These are phyloP conservation scores for Aplysina aerophoba DNA, from an alignment of 37 sponge, comb jelly and placozoan species.

Conservation along the genomic window DNA sequence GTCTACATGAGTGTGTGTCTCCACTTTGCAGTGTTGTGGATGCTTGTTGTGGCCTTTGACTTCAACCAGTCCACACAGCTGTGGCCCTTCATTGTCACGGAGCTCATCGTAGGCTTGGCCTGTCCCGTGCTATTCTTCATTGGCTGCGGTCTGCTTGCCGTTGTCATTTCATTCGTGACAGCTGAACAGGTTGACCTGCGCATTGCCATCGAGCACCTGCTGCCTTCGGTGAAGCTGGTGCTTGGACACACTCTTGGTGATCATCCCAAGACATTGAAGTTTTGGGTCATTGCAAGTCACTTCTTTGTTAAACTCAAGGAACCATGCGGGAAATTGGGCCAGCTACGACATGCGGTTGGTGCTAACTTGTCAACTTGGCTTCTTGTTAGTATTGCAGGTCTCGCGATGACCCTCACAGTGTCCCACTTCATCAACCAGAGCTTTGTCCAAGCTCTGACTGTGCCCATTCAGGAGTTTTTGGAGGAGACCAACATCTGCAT, in stretches of 20 bases:
- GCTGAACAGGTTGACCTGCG: constrained; percentile 46
- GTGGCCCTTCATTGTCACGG: constrained; percentile 47
- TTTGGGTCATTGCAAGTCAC: constrained; percentile 52
- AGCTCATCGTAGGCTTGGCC: constrained; percentile 47
- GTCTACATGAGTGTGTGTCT: neutral
- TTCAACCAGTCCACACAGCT: constrained; percentile 19
- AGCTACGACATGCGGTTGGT: constrained; percentile 14
- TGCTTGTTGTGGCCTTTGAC: constrained; percentile 46
- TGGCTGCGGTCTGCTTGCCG: constrained; percentile 25
- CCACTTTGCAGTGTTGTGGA: constrained; percentile 61
- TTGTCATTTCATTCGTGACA: constrained; percentile 61
- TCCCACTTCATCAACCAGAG: constrained; percentile 52
- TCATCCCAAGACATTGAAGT: constrained; percentile 15
- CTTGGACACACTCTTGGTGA: constrained; percentile 16
- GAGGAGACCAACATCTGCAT: neutral
- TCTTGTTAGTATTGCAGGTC: constrained; percentile 21
- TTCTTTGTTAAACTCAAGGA: constrained; percentile 45
- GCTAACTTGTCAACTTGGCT: constrained; percentile 42
- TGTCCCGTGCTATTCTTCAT: constrained; percentile 46
- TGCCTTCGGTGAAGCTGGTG: constrained; percentile 41
- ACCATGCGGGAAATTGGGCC: constrained; percentile 7
- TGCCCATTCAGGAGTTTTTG: neutral
- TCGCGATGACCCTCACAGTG: constrained; percentile 35
- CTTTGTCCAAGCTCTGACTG: constrained; percentile 1
- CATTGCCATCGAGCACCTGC: constrained; percentile 27